These are phyloP conservation scores for Mycteria americana DNA, from an alignment of 2,797 vertebrate genomes.

Conservation along the genomic window DNA sequence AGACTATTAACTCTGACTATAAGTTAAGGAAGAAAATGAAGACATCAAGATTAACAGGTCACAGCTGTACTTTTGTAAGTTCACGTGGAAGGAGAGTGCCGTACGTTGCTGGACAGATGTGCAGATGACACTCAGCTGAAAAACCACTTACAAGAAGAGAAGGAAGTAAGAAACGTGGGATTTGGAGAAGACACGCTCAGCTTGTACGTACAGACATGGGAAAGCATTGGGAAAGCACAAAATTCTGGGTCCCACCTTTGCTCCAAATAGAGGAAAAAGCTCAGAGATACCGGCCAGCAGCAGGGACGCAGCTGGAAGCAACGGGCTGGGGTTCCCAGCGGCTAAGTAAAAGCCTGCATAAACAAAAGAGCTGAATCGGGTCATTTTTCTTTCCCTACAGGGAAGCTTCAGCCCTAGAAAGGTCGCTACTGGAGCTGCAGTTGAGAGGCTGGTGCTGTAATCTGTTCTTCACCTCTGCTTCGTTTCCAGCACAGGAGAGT, in stretches of 20 bases:
- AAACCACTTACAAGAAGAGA: background rate
- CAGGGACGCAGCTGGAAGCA: background rate
- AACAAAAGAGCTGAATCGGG: background rate
- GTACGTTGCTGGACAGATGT: accelerated
- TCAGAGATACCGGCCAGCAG: background rate
- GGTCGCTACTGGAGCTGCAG: background rate
- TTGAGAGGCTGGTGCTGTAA: background rate
- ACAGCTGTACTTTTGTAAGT: background rate
- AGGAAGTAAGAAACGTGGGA: background rate
- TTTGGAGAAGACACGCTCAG: background rate
- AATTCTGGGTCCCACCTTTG: background rate
- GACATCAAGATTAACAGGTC: background rate
- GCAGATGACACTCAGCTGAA: background rate
- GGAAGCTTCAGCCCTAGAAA: background rate
- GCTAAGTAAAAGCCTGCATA: background rate
- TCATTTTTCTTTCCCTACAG: background rate
- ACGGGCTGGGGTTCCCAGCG: background rate
- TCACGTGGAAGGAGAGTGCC: background rate
- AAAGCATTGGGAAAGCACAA: background rate
- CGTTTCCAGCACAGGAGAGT: background rate
- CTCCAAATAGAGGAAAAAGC: background rate
- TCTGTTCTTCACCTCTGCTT: background rate
- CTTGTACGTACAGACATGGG: accelerated
- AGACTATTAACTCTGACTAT: background rate
- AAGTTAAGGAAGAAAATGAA: background rate